phyloP scores from a whole-genome alignment of 1,140 invertebrate species.

The Drosophila bocqueti region DNA sequence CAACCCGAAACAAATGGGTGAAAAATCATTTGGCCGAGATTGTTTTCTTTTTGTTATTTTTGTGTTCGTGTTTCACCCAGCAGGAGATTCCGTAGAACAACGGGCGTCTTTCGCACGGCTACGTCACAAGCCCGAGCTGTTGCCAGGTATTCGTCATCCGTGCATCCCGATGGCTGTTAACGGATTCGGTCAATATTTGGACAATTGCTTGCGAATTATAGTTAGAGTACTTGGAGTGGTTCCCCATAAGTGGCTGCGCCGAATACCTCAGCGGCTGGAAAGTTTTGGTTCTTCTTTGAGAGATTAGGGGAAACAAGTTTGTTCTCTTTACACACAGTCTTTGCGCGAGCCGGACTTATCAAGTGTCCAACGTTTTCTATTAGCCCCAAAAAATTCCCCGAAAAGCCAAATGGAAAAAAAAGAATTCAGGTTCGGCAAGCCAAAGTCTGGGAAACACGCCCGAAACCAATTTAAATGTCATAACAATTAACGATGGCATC shows the following conservation, averaged over 20 bases:
- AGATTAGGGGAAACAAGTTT: conserved; percentile 12
- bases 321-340: conserved; percentile 3
- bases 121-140: conserved; percentile 37
- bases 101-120: conserved; percentile 30
- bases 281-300: conserved; percentile 1
- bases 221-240: conserved; percentile 35
- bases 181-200: conserved; percentile 57
- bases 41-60: conserved; percentile 26
- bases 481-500: conserved; percentile 3
- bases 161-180: conserved; percentile 33
- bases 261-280: conserved; percentile 10
- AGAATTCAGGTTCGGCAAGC: conserved; percentile 9
- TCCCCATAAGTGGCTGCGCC: conserved; percentile 22
- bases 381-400: conserved; percentile 50
- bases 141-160: conserved; percentile 29
- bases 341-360: conserved; percentile 12
- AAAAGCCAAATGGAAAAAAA: conserved; percentile 14
- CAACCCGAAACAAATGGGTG: conserved; percentile 4
- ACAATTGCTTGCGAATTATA: conserved; percentile 56
- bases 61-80: conserved; percentile 37
- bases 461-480: conserved; percentile 22
- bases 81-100: conserved; percentile 44
- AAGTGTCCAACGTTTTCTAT: conserved; percentile 9
- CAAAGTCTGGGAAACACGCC: conserved; percentile 5
- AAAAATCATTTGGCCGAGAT: conserved; percentile 17